Base-by-base conservation (phyloP, 2,797 vertebrate genomes). In the Cetoscarus ocellatus region DNA sequence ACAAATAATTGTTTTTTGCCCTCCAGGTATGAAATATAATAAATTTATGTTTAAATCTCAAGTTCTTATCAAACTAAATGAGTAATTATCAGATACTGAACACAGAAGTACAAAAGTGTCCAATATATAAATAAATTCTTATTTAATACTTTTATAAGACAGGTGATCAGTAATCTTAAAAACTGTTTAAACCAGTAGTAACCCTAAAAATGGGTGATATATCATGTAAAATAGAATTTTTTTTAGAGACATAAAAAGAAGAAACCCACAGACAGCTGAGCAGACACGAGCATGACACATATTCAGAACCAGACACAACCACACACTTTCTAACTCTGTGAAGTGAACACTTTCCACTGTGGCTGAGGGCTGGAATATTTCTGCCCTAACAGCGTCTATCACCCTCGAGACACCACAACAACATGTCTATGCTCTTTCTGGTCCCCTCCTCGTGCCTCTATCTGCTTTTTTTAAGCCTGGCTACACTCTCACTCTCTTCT, bases 371-470 rank as follows among this genome's bases (percentile, higher is more conserved):
- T 80, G 83, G 72, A 86, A 80, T 88, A 90, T 84, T 62, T 70
- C 70, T 91, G 86, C 87, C 87, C 72, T 69, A 82, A 84, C 69
- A 52, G 56, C 45, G 8, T 70, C 67, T 80, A 17, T 75, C 74
- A 77, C 90, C 81, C 87, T 44, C 57, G 87, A 91, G 88, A 90
- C 75, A 70, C 68, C 60, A 82, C 71, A 86, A 85, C 69, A 87
- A 93, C 90, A 92, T 90, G 84, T 90, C 81, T 87, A 84, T 86
- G 89, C 90, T 86, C 86, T 91, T 78, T 89, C 73, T 82, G 43
- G 67, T 39, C 39, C 74, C 54, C 59, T 63, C 17, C 9, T 13
- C 66, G 3, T 42, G n/a, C 52, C 14, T 74, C 66, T 63, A 49
- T 55, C 55, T 78, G 40, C 1, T 73, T 81, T 63, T 83, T 73